These are phyloP conservation scores for Miltochrista miniata DNA, from an alignment of 2,888 invertebrate species.

Conservation along the genomic window DNA sequence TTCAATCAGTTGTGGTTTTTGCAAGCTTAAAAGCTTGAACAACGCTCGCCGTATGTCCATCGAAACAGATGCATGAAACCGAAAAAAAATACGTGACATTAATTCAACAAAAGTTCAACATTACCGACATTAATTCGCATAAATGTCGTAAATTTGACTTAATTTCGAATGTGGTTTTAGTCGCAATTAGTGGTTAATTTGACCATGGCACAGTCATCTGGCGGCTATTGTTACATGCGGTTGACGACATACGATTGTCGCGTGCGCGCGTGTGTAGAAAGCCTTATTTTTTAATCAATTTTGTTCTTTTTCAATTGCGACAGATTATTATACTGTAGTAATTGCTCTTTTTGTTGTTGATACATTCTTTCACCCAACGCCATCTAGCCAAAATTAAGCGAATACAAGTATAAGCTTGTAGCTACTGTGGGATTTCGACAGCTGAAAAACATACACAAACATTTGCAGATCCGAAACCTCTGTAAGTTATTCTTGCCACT, in stretches of 20 bases:
- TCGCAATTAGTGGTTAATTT: conserved; percentile 65
- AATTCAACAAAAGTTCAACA: conserved; percentile 15
- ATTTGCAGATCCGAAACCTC: no score
- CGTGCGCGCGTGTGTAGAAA: conserved; percentile 36
- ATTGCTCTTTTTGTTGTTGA: no score
- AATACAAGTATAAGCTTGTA: no score
- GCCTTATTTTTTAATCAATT: conserved; percentile 37
- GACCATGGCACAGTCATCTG: conserved; percentile 46
- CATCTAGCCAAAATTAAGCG: no score
- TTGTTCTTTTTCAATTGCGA: background rate
- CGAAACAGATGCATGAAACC: background rate
- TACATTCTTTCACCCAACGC: no score
- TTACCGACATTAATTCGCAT: conserved; percentile 46
- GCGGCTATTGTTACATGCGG: conserved; percentile 49
- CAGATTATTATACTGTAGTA: no score
- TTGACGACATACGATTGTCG: conserved; percentile 47
- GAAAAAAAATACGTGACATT: conserved; percentile 21
- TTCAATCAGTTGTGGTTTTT: background rate
- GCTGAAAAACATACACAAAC: no score
- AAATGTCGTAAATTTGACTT: conserved; percentile 54
- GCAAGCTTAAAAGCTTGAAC: background rate
- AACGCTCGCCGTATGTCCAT: conserved; percentile 3
- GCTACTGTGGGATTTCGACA: no score
- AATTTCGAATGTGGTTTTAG: conserved; percentile 58
- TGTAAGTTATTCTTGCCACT: no score